Base-by-base conservation (phyloP, 37 sponge, comb jelly and placozoan species). In the Beroe ovata region DNA sequence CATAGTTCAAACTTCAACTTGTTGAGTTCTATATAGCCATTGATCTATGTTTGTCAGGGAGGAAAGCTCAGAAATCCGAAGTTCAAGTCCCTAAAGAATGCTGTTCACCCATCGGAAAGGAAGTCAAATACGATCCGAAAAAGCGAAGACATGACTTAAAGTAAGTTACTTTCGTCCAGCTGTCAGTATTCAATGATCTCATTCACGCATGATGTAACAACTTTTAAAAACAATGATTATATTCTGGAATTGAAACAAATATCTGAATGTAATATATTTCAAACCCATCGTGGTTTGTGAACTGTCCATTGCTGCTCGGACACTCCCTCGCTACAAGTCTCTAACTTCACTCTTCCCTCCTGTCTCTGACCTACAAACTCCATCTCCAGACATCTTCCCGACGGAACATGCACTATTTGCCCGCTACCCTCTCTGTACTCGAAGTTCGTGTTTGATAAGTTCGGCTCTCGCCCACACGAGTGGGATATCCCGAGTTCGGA, bases 31-130 rank as follows among this genome's bases (percentile, higher is more conserved):
- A n/a, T n/a, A n/a, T n/a, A n/a, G n/a, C n/a, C n/a, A n/a, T n/a
- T n/a, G n/a, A n/a, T n/a, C n/a, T n/a, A n/a, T n/a, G n/a, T 8
- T 42, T 77, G 2, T 2, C 84, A 77, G 84, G 84, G 21, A 38
- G 84, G 21, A 77, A 77, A 77, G 84, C 84, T 14, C 26, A 4
- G 18, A 77, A 77, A 29, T 33, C 84, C 26, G 84, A 77, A 42
- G 84, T 77, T 8, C 84, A 77, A 23, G 84, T 77, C 21, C 84
- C 84, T 3, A 39, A 42, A 20, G 84, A 77, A 20, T 77, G 84
- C 54, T 77, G 84, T 77, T 39, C 84, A 8, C 19, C 33, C 14
- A 36, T 42, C 1, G 84, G 84, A 14, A 77, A 77, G 8, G 47
- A 32, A 11, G 84, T 40, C 29, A 77, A 77, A 36, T 77, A 77